These are phyloP conservation scores for Phrynosoma blainvillii DNA, from an alignment of 2,113 vertebrate species.

Conservation along the genomic window DNA sequence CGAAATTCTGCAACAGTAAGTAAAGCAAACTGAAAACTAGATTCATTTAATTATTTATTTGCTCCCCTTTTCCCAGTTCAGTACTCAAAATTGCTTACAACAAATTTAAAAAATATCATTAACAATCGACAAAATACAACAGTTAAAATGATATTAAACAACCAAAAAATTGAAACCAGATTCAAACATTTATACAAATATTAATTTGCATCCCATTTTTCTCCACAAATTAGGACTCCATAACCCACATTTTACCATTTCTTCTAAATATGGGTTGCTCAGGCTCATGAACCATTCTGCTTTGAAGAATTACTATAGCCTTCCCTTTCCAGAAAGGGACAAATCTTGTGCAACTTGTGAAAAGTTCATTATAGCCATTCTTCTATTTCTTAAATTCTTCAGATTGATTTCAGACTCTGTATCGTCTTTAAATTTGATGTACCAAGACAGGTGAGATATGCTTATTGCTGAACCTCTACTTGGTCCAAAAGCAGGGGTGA, in stretches of 20 bases:
- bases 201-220: too few species aligned
- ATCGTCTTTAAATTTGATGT: neutral
- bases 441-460: neutral
- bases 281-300: neutral
- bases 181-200: too few species aligned
- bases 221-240: neutral
- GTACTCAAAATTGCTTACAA: too few species aligned
- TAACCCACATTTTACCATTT: neutral
- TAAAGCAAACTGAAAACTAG: neutral
- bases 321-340: neutral
- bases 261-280: neutral
- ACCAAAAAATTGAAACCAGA: neutral
- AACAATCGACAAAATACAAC: too few species aligned
- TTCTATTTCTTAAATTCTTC: neutral
- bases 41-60: too few species aligned
- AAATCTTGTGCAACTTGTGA: neutral
- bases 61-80: too few species aligned
- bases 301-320: neutral
- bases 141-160: neutral
- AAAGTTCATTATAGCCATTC: neutral
- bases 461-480: neutral
- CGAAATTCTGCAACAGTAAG: neutral
- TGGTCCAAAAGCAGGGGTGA: slow-evolving; percentile 60
- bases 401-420: neutral
- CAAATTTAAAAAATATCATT: too few species aligned